Base-by-base conservation (phyloP, 2,888 invertebrate genomes). In the Latrodectus hesperus region DNA sequence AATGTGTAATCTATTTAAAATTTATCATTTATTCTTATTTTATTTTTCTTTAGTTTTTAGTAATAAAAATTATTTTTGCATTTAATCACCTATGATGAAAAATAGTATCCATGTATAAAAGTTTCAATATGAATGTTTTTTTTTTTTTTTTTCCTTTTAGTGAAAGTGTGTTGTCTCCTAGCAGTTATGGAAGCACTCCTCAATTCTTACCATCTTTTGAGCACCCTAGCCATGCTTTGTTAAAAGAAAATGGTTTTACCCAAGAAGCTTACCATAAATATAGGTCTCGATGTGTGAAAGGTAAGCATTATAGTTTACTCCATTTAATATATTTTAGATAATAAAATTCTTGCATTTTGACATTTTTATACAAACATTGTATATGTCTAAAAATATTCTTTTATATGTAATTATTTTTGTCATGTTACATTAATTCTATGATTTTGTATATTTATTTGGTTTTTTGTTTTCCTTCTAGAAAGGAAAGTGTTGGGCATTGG, bases 251-350 rank as follows among this genome's bases (percentile, higher is more conserved):
- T 93, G 97, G 98, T 92, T 99, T 99, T 93, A 98, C 98, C 9
- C 99, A 99, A 93, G 97, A 97, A 92, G 98, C 96, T 4, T 99
- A 99, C 93, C 96, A 97, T 93, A 98, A 98, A 92, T 99, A 98
- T 93, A 95, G 97, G 92, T 96, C 96, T 90, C 94, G 98, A 90
- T 99, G 99, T 93, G 94, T 98, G 65, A 97, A 97, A 94, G 96
- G 96, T 96, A 49, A 38, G 52, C 64, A 38, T 49, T 6, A 26
- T 49, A 12, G 5, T 71, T 16, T 8, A 22, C 49, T 71, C 49
- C 26, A 71, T 71, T 49, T 51, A 70, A 70, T 70, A 70, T 38
- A 26, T 16, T 70, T 70, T 11, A 11, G 6, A 26, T 11, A 9
- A 38, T 26, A 12, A 71, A 16, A 16, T 49, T 71, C 26, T 71